Evolutionary conservation across 92 coral and sea anemone species (phyloP).

Genomic region (Epizoanthus fatuus): DNA sequence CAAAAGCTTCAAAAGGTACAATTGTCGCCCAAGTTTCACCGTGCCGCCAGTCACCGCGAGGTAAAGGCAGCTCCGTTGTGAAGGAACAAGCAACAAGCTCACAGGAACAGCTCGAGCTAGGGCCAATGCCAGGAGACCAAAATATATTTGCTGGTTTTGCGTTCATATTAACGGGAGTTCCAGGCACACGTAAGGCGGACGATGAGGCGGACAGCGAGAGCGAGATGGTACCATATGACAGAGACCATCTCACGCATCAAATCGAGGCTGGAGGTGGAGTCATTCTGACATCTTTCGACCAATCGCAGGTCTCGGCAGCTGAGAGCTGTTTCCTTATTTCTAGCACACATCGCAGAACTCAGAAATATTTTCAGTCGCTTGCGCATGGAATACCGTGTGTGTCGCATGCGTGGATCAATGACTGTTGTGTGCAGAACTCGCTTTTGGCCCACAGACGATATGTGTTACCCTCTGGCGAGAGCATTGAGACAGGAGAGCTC

Average conservation of each 20-base stretch:
- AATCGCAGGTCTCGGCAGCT: conserved; percentile 76
- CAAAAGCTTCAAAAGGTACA: conserved; percentile 1
- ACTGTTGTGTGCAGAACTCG: conserved; percentile 65
- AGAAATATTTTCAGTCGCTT: conserved; percentile 91
- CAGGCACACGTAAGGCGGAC: conserved; percentile 37
- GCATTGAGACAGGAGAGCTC: conserved; percentile 78
- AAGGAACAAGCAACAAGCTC: conserved; percentile 1
- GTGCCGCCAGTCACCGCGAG: conserved; percentile 73
- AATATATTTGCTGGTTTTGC: conserved; percentile 92
- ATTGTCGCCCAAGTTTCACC: conserved; percentile 11
- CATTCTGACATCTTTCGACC: conserved; percentile 70
- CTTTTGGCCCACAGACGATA: conserved; percentile 74
- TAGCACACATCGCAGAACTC: conserved; percentile 86
- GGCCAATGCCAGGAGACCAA: conserved; percentile 69
- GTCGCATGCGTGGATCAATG: conserved; percentile 92
- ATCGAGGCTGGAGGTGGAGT: conserved; percentile 96
- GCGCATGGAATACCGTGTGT: conserved; percentile 92
- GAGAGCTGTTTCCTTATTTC: conserved; percentile 85
- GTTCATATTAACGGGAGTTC: conserved; percentile 83
- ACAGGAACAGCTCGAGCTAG: conserved; percentile 33
- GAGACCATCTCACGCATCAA: conserved; percentile 74
- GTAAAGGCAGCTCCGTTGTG: conserved; percentile 15
- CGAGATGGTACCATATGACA: conserved; percentile 76
- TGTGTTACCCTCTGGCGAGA: conserved; percentile 87
- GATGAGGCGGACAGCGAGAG: conserved; percentile 85